Base-by-base conservation (phyloP, 2,797 vertebrate genomes). In the Anableps anableps region DNA sequence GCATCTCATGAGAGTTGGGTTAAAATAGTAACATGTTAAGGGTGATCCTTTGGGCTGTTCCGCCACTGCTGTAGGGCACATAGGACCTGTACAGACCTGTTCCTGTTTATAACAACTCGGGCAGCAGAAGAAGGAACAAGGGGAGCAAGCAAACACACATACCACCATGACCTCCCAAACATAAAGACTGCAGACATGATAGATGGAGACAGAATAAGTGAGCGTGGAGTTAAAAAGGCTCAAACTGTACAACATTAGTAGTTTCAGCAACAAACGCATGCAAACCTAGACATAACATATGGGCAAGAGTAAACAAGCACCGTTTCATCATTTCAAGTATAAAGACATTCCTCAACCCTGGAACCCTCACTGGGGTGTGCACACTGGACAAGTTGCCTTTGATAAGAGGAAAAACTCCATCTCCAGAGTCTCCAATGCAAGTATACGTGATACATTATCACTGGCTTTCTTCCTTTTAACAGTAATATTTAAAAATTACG, bases 51-150 rank as follows among this genome's bases (percentile, higher is more conserved):
- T 26, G 4, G n/a, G 64, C 72, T 41, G 51, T 48, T 91, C 9
- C 51, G 47, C 34, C 77, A 62, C 76, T 78, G 62, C 71, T 77
- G 26, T 31, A 21, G 82, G 80, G 74, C 74, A 60, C 5, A 75
- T 48, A 47, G 74, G 76, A 84, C 80, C 82, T 89, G 85, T 23
- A 72, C 29, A 13, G 82, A 73, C 91, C 80, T 82, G 86, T 85
- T 88, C 84, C 76, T 75, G 82, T 85, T 91, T 73, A 83, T 64
- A 75, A 83, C 73, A 82, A 85, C 81, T 76, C 14, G 50, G 34
- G 62, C 7, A 8, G 85, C 5, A 29, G 68, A 72, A 83, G 72
- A 75, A 11, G 29, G 72, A 82, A 81, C 66, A 53, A 70, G 48
- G 23, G 60, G 38, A 36, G 50, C 31, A 66, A n/a, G 71, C 47